Evolutionary conservation across 2,888 invertebrate genomes (phyloP).

Genomic region (Spilarctia lutea): DNA sequence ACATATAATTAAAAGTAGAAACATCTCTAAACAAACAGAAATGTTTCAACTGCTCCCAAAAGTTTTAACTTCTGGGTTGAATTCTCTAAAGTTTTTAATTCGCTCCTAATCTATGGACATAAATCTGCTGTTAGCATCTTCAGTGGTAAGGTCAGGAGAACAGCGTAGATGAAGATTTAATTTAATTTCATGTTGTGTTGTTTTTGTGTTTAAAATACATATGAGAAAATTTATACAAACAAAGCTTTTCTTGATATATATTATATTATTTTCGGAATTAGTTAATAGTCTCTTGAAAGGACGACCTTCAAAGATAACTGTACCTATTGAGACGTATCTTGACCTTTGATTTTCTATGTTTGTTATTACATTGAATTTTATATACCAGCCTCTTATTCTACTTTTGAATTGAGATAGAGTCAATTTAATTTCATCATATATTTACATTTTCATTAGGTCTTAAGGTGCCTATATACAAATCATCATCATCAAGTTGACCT

Average conservation of each 20-base stretch:
- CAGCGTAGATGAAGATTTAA: conserved; percentile 14
- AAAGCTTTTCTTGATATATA: neutral
- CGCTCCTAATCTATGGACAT: conserved; percentile 62
- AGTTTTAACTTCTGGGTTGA: conserved; percentile 53
- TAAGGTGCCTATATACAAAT: neutral
- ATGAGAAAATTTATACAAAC: neutral
- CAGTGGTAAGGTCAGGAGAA: conserved; percentile 23
- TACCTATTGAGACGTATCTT: neutral
- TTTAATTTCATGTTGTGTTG: neutral
- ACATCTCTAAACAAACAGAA: conserved; percentile 39
- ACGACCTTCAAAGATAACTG: neutral
- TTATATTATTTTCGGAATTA: too few relatives aligned
- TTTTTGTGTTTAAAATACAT: neutral
- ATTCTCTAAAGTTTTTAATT: conserved; percentile 61
- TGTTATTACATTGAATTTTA: neutral
- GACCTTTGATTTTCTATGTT: neutral
- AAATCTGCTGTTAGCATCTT: conserved; percentile 64
- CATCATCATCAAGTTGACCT: neutral
- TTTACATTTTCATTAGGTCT: neutral
- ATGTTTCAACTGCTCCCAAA: conserved; percentile 49
- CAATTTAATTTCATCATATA: neutral
- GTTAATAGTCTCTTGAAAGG: neutral
- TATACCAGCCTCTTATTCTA: neutral
- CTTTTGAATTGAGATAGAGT: neutral
- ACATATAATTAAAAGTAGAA: conserved; percentile 13